phyloP scores from a whole-genome alignment of 2,113 vertebrate genomes.

The Aplodontia rufa region DNA sequence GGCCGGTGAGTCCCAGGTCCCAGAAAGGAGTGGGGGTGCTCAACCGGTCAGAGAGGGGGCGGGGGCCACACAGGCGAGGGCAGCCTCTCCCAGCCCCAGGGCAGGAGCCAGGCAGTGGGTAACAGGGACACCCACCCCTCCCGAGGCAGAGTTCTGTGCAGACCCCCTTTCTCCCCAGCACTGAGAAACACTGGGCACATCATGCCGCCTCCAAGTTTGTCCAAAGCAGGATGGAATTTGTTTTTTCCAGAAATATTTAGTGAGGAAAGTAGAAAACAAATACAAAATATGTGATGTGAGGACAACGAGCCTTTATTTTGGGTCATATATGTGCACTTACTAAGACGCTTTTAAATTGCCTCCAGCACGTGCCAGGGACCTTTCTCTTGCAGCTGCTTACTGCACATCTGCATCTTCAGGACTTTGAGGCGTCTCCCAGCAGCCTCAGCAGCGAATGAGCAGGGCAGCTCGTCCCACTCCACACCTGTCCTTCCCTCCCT shows the following conservation, averaged over 20 bases:
- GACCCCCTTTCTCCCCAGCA: fast-evolving
- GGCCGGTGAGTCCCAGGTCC: conserved; percentile 84
- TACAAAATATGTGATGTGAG: neutral
- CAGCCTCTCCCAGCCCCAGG: too few species aligned
- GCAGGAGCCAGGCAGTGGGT: fast-evolving
- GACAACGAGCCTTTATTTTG: neutral
- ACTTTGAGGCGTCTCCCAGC: neutral
- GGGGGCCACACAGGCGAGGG: too few species aligned
- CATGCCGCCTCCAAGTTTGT: fast-evolving
- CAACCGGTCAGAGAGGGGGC: too few species aligned
- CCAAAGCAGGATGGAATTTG: neutral
- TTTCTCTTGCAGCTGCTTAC: neutral
- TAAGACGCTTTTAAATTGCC: neutral
- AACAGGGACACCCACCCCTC: neutral
- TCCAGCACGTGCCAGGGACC: neutral
- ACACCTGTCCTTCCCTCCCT: neutral
- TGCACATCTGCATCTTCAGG: fast-evolving
- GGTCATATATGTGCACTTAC: neutral
- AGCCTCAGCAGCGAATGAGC: neutral
- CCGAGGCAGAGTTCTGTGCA: neutral
- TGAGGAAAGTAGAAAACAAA: neutral
- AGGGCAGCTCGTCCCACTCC: neutral
- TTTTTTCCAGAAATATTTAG: neutral
- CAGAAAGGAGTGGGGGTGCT: fast-evolving
- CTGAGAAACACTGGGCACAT: neutral